These are phyloP conservation scores for Phengaris alcon DNA, from an alignment of 2,888 invertebrate genomes.

Conservation along the genomic window DNA sequence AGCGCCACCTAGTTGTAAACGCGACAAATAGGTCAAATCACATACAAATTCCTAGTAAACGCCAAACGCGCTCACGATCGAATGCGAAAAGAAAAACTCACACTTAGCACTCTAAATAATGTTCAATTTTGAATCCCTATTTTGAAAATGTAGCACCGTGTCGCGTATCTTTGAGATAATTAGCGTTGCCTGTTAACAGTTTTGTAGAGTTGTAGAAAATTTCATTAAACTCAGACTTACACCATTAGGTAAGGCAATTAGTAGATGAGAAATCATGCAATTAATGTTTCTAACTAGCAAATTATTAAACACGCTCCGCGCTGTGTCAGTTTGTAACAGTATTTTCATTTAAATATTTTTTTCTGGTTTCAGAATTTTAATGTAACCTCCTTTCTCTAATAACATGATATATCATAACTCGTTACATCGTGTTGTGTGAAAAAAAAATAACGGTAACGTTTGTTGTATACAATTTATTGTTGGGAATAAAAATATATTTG, in stretches of 20 bases:
- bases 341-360: constrained; percentile 3
- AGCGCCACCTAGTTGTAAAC: no score
- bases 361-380: constrained; percentile 7
- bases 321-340: neutral
- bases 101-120: no score
- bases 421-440: neutral
- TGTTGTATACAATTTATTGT: neutral
- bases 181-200: no score
- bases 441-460: neutral
- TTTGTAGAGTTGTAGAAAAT: neutral
- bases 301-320: constrained; percentile 4
- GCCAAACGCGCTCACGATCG: no score
- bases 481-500: neutral
- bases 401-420: neutral
- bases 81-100: no score
- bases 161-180: no score
- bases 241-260: constrained; percentile 2
- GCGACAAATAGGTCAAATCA: no score
- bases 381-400: constrained; percentile 5
- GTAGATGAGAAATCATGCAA: constrained; percentile 14
- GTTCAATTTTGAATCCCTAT: no score
- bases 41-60: no score
- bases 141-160: no score
- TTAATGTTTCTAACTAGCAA: neutral
- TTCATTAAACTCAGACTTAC: neutral